Percentiles rank a stretch among this genome's conserved stretches.
Conservation (phyloP, 1,140 invertebrate species). For the Platorchestia sp. region DNA sequence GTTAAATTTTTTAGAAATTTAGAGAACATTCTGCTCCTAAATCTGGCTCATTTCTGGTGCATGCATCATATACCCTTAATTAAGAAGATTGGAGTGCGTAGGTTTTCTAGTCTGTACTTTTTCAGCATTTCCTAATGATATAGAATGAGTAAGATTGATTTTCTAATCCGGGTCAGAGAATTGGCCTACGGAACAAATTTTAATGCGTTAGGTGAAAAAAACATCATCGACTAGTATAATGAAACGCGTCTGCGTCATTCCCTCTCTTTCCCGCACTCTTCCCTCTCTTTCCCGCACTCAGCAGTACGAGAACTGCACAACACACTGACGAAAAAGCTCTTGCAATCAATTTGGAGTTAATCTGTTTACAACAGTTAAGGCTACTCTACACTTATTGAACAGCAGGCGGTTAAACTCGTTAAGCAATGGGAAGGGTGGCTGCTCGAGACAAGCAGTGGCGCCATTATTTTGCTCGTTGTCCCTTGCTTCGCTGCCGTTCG, state of each 20-base stretch:
- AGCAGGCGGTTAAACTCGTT: background rate
- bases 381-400: constrained; percentile 1
- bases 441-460: background rate
- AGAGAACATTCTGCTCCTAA: no score
- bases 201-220: background rate
- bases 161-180: background rate
- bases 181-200: background rate
- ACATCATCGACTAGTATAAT: background rate
- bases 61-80: no score
- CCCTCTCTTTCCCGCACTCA: background rate
- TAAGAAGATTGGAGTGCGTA: no score
- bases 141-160: background rate
- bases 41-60: no score
- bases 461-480: background rate
- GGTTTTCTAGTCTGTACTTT: no score
- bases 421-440: background rate
- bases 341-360: background rate
- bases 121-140: background rate
- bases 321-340: background rate
- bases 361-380: background rate
- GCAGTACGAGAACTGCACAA: background rate
- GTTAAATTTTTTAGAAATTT: no score
- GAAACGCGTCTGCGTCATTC: no score
- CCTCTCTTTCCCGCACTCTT: background rate
- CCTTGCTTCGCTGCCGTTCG: background rate